Base-by-base conservation (phyloP, 2,797 vertebrate genomes). In the Otolemur crassicaudatus region DNA sequence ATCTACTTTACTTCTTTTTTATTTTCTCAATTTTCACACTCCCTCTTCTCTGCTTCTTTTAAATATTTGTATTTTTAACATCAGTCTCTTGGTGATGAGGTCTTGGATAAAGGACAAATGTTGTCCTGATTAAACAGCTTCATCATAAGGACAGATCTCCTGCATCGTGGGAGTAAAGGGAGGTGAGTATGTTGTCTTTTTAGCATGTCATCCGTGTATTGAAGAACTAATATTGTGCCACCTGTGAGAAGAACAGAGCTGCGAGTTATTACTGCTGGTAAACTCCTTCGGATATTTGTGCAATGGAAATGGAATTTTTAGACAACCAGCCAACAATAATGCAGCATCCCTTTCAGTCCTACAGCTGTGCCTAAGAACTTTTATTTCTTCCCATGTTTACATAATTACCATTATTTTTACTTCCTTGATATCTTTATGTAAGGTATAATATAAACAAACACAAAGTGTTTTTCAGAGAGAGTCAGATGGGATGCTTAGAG, bases 221-320 rank as follows among this genome's bases (percentile, higher is more conserved):
- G 56, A 87, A 77, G n/a, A 75, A 37, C 75, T 61, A 84, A 61
- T 79, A 93, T 73, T 91, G 80, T 63, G 72, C 23, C 53, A 93
- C 37, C 63, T 83, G 86, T 88, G 37, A 67, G 76, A 77, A 94
- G 46, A 92, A 61, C 7, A 53, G 2, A 11, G 11, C 58, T 94
- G 29, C 29, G 90, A 75, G 53, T 90, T 90, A 85, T 65, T 87
- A 75, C 34, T 91, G 43, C 63, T 72, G 75, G n/a, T 34, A 95
- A 94, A 80, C 88, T 87, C 63, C 89, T 94, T 87, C 72, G 27
- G 61, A 84, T 84, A 95, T 83, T 75, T 77, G 46, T 63, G n/a
- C 34, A 92, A 53, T 65, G n/a, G 90, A 96, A 82, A 87, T 73
- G 31, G 67, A 94, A 80, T 90, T 96, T 93, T 93, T 85, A 96